Evolutionary conservation across 2,888 invertebrate species (phyloP).

Genomic region (Drosophila austrosaltans): DNA sequence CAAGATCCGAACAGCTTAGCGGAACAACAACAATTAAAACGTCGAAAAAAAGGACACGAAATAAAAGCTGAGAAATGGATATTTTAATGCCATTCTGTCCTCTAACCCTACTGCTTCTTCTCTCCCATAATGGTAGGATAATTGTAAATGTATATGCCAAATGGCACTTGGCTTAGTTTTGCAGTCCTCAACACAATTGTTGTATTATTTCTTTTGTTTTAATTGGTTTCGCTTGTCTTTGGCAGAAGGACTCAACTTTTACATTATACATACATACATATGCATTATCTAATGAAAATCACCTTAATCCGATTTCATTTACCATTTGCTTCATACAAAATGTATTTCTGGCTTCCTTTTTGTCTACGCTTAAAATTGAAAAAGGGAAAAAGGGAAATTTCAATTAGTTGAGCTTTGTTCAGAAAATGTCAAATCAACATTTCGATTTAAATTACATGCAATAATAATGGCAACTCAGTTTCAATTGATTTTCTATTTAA

Average conservation of each 20-base stretch:
- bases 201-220: neutral
- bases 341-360: neutral
- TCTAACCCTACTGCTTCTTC: conserved; percentile 56
- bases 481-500: neutral
- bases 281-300: neutral
- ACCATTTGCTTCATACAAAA: conserved; percentile 26
- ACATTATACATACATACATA: neutral
- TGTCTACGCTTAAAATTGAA: neutral
- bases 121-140: conserved; percentile 71
- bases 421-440: neutral
- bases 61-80: conserved; percentile 66
- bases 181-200: conserved; percentile 11
- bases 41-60: conserved; percentile 4
- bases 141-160: conserved; percentile 11
- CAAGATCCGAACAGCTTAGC: conserved; percentile 27
- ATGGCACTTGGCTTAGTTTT: conserved; percentile 14
- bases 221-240: conserved; percentile 11
- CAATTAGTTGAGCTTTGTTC: neutral
- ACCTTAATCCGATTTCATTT: conserved; percentile 32
- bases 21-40: conserved; percentile 30
- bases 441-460: neutral
- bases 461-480: neutral
- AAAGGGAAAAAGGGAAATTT: neutral
- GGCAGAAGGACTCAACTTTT: neutral
- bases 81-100: conserved; percentile 68